A percentile compares a stretch with the other conserved stretches of the same genome.
These are phyloP conservation scores for Gastrophysa polygoni DNA, from an alignment of 2,888 invertebrate species.

Conservation along the genomic window DNA sequence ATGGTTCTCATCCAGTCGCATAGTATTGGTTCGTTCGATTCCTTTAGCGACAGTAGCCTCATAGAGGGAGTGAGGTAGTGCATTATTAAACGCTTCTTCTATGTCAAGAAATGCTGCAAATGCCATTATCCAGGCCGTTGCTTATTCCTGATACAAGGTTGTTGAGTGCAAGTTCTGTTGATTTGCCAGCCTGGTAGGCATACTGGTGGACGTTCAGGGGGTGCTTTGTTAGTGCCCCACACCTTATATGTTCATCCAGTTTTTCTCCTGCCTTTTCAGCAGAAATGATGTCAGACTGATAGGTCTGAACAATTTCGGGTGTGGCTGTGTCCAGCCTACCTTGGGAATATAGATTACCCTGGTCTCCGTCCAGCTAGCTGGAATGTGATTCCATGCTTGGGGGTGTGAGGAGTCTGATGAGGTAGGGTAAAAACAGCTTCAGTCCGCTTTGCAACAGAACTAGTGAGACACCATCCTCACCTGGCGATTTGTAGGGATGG, in stretches of 20 bases:
- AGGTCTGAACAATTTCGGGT: conserved; percentile 10
- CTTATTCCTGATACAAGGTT: neutral
- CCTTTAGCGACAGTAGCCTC: neutral
- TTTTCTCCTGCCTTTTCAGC: conserved; percentile 1
- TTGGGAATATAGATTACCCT: conserved; percentile 16
- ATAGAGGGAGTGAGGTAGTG: neutral
- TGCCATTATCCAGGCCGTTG: neutral
- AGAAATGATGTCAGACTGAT: conserved; percentile 15
- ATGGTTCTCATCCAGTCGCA: neutral
- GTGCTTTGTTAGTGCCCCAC: neutral
- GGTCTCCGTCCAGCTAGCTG: neutral
- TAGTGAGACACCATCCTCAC: conserved; percentile 17
- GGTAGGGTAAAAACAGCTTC: conserved; percentile 3
- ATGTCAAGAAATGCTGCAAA: conserved; percentile 1
- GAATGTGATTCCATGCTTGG: conserved; percentile 10
- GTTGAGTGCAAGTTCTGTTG: conserved; percentile 3
- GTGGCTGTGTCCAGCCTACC: conserved; percentile 5
- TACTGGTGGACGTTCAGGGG: neutral
- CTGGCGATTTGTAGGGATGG: conserved; percentile 12
- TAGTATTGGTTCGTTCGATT: neutral
- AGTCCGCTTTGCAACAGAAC: conserved; percentile 22
- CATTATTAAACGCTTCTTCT: conserved; percentile 1
- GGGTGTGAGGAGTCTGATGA: neutral
- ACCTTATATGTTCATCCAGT: neutral
- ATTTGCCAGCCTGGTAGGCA: neutral